Evolutionary conservation across 2,888 invertebrate genomes (phyloP), one percentile per base, ranked within the genome.

Genomic region (Drosophila ustulata): DNA sequence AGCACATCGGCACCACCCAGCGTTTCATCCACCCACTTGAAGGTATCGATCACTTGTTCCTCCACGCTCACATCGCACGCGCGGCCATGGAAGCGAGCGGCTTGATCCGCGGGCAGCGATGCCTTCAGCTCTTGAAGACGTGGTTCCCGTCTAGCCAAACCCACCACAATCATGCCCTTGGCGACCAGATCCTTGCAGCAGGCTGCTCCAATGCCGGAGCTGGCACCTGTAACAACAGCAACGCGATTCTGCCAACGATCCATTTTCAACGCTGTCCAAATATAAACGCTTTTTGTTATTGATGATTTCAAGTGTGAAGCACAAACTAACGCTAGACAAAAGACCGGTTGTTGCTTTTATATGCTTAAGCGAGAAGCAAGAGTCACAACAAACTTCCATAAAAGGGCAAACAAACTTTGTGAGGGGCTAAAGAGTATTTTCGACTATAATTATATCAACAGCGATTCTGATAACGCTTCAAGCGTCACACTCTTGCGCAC

Each of bases 1-100:
- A 62, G 28, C 28, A 52, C 61, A 46, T 61, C 58, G 0, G 50
- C 41, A 18, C 50, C 58, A 3, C 50, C 58, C 4, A 51, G 18
- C 0, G 43, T 32, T 2, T 34, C 8, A 32, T 59, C 50, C n/a
- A 59, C 25, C 59, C 59, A 59, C 25, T 13, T 32, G 8, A 59
- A 50, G 18, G 59, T 11, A 7, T 26, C 43, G 1, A 59, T 41
- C 3, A 59, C 58, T 41, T 58, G 61, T 45, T 61, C 25, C 18
- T 61, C 61, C 32, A 61, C 52, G 18, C 46, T 46, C 18, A 62
- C 46, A 43, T 51, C 59, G 26, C 50, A 59, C 8, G n/a, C n/a
- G 13, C 30, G 58, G 5, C 11, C 26, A 43, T 58, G 25, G 23
- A 58, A 58, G n/a, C 50, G 30, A 25, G 23, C 13, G 4, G 8